Base-by-base conservation (phyloP, 2,113 vertebrate genomes). In the Gambusia holbrooki region DNA sequence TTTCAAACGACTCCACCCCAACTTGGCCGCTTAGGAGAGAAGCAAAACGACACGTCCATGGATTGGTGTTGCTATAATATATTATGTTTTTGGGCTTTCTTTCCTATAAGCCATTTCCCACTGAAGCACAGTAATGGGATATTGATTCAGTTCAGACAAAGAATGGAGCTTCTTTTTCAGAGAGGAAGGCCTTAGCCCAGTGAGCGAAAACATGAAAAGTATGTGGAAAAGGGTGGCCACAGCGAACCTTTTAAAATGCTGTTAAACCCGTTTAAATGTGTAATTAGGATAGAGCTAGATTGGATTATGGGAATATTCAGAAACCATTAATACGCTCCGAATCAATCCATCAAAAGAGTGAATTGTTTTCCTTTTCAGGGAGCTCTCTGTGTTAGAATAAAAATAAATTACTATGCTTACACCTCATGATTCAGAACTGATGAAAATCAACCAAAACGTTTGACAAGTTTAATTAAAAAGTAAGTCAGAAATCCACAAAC, bases 101-200 rank as follows among this genome's bases (percentile, higher is more conserved):
- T 76, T 73, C 81, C 90, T 84, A 73, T 45, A 51, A 87, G 87
- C 85, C 80, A 71, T 83, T 88, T 87, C 75, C 85, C 66, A 81
- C 80, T 83, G 80, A 83, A 85, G 71, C 77, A 64, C 74, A 29
- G 72, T 92, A 91, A 92, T 93, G 82, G 83, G 81, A 86, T 93
- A 93, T 93, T 89, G 92, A 93, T 93, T 88, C 28, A 30, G 72
- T 3, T 75, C 2, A 13, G 76, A 81, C 85, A 79, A 69, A 82
- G 69, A 83, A 80, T 80, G 74, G 62, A 75, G 81, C 79, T 71
- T 82, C 83, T 85, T 71, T 83, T 80, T 84, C 71, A 51, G 63
- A 80, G 79, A 62, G 62, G 81, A 75, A 84, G 33, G 61, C 84
- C 60, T 13, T 54, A 73, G 75, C 64, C 66, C 78, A 76, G 77